Evolutionary conservation across 2,113 vertebrate genomes (phyloP), one percentile per base, ranked within the genome.

Genomic region (Oophaga pumilio): DNA sequence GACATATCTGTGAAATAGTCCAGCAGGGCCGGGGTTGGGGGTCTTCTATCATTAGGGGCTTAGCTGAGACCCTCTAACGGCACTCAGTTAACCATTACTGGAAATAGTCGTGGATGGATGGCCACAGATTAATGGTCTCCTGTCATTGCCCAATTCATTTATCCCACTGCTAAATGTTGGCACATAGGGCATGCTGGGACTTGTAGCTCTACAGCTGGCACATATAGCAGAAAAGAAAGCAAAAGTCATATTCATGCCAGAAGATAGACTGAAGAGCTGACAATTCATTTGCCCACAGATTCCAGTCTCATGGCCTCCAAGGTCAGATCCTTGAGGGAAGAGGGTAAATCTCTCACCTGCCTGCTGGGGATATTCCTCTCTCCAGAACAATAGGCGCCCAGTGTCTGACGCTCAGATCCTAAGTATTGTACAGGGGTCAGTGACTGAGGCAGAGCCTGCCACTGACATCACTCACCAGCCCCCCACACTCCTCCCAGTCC

Each of bases 301-400:
- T 2, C 57, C 15, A 0, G 12, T 59, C 57, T 59, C 14, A 18
- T 59, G 18, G 11, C n/a, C 12, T 13, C 76, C 50, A 56, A 24
- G 76, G 24, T 57, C 73, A 20, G 17, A 22, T 62, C 17, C 13
- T 33, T 0, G 20, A 14, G 68, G 68, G 6, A 28, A 71, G 0
- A 14, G 26, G 68, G 68, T 4, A 28, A 71, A 26, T 28, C 1
- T n/a, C 85, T 3, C 78, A 86, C 85, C 85, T 86, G 74, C 12
- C 57, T 26, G 20, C 53, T 26, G 43, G 1, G 56, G 56, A 26
- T 49, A 22, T n/a, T 17, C 28, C 64, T 62, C 71, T 66, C 62
- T 76, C 56, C 85, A 78, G 85, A 86, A 86, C 85, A 86, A 86
- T 86, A 78, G 85, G 33, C 49, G 60, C 12, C 73, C 76, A 50